Base-by-base conservation (phyloP, 2,888 invertebrate genomes). In the Himalopsyche kuldschensis region DNA sequence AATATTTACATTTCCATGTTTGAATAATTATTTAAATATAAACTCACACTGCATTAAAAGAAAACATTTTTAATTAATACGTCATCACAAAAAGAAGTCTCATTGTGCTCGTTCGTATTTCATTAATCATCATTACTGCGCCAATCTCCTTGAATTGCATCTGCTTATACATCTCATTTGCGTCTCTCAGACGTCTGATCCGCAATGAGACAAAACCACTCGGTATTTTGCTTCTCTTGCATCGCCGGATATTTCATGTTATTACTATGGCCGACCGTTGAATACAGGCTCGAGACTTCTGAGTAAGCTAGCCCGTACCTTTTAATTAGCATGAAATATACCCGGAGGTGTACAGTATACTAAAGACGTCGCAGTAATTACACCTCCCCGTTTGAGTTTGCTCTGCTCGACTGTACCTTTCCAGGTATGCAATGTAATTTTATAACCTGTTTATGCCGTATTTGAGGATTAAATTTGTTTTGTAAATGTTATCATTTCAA, bases 261-360 rank as follows among this genome's bases (percentile, higher is more conserved):
- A 78, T 78, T 79, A 55, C 75, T 47, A 81, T 55, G 75, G 81
- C 76, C 81, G 81, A 55, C 48, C 81, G 32, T 55, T 55, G 55
- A 24, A 35, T 35, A 24, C 80, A 47, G 75, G 35, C 63, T 35
- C 46, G 30, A 79, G 24, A 55, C 55, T 75, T 20, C 41, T 32
- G 79, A 79, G n/a, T 69, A 15, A 48, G 78, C 78, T 78, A 32
- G 41, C 81, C 48, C 55, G 78, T 79, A 79, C 63, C 83, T 85
- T 86, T 85, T 85, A 84, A 86, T 86, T 86, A 86, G 84, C 80
- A 55, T 81, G 79, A 82, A 81, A 84, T 82, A 82, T 81, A 79
- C 81, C 82, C 82, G 17, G 78, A 77, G 82, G 82, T 81, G 78
- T 46, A 48, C 79, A 82, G 55, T 55, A 55, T 55, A 55, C 55